Evolutionary conservation across 2,888 invertebrate species (phyloP).

Genomic region (Eupithecia dodoneata): DNA sequence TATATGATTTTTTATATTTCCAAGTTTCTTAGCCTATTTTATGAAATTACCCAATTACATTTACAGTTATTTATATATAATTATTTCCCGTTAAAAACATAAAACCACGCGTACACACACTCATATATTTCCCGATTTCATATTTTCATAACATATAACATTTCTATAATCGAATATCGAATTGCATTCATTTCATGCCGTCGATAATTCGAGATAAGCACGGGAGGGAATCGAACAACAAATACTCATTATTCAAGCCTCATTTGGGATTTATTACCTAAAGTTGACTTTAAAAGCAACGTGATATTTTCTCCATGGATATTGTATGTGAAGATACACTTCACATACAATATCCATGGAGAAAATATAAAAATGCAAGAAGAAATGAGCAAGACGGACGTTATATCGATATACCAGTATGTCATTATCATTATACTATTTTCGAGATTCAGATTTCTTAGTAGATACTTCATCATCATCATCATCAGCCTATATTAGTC

Average conservation of each 20-base stretch:
- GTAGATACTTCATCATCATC: no score
- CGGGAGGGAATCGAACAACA: not conserved
- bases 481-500: no score
- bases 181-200: not conserved
- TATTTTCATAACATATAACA: not conserved
- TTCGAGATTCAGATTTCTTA: no score
- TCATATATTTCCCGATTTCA: not conserved
- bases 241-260: not conserved
- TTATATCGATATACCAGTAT: no score
- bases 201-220: constrained; percentile 4
- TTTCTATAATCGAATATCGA: constrained; percentile 1
- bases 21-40: not conserved
- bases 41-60: no score
- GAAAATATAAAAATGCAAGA: no score
- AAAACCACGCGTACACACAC: no score
- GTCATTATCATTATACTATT: no score
- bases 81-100: not conserved
- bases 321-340: no score
- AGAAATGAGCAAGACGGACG: no score
- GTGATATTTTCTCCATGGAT: not conserved
- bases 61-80: no score
- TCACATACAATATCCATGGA: no score
- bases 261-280: not conserved
- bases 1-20: not conserved
- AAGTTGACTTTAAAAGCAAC: not conserved